Evolutionary conservation across 2,888 invertebrate species (phyloP).

Genomic region (Nymphalis c-album): DNA sequence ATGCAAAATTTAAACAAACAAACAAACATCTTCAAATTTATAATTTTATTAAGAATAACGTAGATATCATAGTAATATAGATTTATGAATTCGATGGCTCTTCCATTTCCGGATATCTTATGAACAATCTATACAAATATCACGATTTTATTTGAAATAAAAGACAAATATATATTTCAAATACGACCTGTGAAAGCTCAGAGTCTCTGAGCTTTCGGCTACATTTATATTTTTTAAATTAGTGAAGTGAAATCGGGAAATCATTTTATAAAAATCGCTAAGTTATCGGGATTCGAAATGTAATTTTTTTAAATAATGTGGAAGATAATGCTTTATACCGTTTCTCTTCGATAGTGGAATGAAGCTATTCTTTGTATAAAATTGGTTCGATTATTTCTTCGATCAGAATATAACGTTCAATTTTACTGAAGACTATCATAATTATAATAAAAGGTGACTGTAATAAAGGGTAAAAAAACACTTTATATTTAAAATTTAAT

Average conservation of each 20-base stretch:
- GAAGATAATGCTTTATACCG: neutral
- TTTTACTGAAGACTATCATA: too few relatives aligned
- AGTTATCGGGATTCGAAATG: neutral
- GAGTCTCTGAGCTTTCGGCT: neutral
- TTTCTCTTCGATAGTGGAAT: neutral
- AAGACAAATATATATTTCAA: constrained; percentile 1
- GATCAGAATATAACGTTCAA: too few relatives aligned
- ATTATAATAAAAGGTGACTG: too few relatives aligned
- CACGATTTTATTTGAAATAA: constrained; percentile 3
- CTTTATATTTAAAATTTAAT: too few relatives aligned
- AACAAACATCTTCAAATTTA: too few relatives aligned
- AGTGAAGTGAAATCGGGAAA: neutral
- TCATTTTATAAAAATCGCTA: neutral
- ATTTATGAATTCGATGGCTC: neutral
- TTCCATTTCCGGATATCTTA: neutral
- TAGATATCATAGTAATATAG: too few relatives aligned
- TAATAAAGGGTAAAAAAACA: too few relatives aligned
- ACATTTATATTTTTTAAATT: constrained; percentile 2
- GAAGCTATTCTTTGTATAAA: neutral
- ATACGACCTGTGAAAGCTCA: neutral
- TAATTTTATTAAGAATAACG: too few relatives aligned
- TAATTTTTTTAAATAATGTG: neutral
- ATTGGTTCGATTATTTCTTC: too few relatives aligned
- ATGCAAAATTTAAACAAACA: too few relatives aligned
- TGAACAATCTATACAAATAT: neutral